Evolutionary conservation across 2,888 invertebrate genomes (phyloP), one percentile per base, ranked within the genome.

Genomic region (Lysandra bellargus): DNA sequence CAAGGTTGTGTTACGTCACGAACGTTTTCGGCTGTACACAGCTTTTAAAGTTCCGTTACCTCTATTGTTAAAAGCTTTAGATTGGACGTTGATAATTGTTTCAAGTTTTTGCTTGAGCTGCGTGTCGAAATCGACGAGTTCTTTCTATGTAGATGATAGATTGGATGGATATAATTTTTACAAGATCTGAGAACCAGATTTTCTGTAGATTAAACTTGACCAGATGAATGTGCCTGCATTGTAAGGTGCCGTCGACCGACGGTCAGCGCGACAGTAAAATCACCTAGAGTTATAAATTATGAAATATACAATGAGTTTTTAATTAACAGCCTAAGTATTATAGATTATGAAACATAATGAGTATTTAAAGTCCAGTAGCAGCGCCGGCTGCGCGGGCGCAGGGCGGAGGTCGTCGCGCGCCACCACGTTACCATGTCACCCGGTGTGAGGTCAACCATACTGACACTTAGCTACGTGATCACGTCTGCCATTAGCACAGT

Each of bases 1-100:
- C 84, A 84, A 84, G 84, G 83, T 82, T 84, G 82, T 64, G 81
- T 84, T 83, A 84, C 53, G 30, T 57, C 60, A 53, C 79, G 81
- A 74, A 82, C 81, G 81, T 83, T 84, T 84, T 83, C 80, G 83
- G 81, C 60, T 79, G 77, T 60, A 60, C 74, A 44, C 73, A 72
- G 53, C 79, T 79, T 73, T 78, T 78, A 44, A 44, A 44, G 80
- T 80, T 60, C 80, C 80, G 78, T 80, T 79, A 80, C 30, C 23
- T 30, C 76, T 33, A 76, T 76, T 76, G 76, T 76, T 76, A 57
- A 76, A 76, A 76, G 76, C 76, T 76, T 57, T 57, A 76, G 76
- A 76, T 76, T 74, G 44, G 74, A 74, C 44, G 44, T 74, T 7
- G 74, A 74, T 73, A 73, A 73, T 74, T 74, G 74, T 74, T 74